These are phyloP conservation scores for Siphamia tubifer DNA, from an alignment of 2,113 vertebrate genomes.

Conservation along the genomic window DNA sequence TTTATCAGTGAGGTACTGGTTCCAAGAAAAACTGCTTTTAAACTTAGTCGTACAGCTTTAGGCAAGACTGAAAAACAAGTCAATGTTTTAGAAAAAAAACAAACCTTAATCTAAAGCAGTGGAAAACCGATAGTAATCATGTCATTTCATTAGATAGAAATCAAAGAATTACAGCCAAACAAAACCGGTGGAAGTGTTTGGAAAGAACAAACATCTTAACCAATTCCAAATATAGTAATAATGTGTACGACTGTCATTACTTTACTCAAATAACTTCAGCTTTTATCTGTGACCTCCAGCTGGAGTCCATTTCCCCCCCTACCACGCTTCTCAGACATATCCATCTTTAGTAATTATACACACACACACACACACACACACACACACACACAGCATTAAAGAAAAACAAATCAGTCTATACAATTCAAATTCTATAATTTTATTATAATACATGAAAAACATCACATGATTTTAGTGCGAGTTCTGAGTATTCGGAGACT, in stretches of 20 bases:
- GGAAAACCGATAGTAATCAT: neutral
- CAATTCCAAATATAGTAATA: too few species aligned
- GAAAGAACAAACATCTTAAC: too few species aligned
- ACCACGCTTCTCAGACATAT: too few species aligned
- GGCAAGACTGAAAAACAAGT: neutral
- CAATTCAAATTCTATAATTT: constrained; percentile 38
- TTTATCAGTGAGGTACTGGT: neutral
- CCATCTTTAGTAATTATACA: too few species aligned
- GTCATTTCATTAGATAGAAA: neutral
- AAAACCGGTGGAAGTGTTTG: neutral
- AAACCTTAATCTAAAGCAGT: too few species aligned
- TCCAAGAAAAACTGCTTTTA: neutral
- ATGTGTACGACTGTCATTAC: too few species aligned
- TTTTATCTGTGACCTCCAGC: too few species aligned
- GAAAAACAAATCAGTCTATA: neutral
- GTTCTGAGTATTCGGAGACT: neutral
- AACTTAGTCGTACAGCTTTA: neutral
- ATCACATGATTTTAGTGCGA: neutral
- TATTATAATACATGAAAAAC: constrained; percentile 64
- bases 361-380: too few species aligned
- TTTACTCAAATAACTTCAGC: too few species aligned
- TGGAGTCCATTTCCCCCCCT: too few species aligned
- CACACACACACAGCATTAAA: too few species aligned
- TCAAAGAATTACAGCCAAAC: neutral
- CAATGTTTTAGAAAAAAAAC: neutral